Evolutionary conservation across 2,113 vertebrate genomes (phyloP), one percentile per base, ranked within the genome.

Genomic region (Muntiacus muntjak): DNA sequence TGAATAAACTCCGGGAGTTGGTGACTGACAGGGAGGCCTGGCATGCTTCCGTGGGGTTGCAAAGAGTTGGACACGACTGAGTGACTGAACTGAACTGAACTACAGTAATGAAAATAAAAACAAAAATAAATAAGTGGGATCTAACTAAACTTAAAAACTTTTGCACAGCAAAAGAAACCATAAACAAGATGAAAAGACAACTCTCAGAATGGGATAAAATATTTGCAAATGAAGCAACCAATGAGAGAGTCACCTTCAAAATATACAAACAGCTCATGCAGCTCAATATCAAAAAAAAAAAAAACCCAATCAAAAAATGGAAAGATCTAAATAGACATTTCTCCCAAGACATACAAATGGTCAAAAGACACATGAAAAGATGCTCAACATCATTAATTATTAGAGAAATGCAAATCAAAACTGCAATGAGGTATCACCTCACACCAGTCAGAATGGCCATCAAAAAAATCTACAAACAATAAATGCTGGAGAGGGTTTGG

Each of bases 11-110:
- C n/a, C 1, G 0, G 17, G n/a, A 36, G 64, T 36, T 71, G n/a
- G 64, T 71, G 64, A 6, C 6, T 4, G 64, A 36, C n/a, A 71
- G n/a, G 64, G 4, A 71, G 64, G n/a, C n/a, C 64, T 74, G 11
- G 19, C 0, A 0, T 40, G 71, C 71, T 43, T 74, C 36, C 71
- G 43, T 23, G 36, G 0, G 3, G 6, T 3, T 25, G 10, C 21
- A 74, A 25, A 74, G 36, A 74, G 21, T 7, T 74, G 71, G 36
- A 74, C 36, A 14, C 3, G 11, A 43, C 36, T 74, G 21, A 74
- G 71, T 25, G 36, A 43, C 71, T 43, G 11, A 74, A 74, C 67
- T 40, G 11, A 74, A 71, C 67, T 21, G n/a, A 71, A 36, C 36
- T 25, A 3, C 36, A 74, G 36, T 40, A 43, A 74, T 74, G 21